A percentile compares a stretch with the other conserved stretches of the same genome.
Conservation (phyloP, 2,888 invertebrate genomes). For the Drosophila stalkeri region DNA sequence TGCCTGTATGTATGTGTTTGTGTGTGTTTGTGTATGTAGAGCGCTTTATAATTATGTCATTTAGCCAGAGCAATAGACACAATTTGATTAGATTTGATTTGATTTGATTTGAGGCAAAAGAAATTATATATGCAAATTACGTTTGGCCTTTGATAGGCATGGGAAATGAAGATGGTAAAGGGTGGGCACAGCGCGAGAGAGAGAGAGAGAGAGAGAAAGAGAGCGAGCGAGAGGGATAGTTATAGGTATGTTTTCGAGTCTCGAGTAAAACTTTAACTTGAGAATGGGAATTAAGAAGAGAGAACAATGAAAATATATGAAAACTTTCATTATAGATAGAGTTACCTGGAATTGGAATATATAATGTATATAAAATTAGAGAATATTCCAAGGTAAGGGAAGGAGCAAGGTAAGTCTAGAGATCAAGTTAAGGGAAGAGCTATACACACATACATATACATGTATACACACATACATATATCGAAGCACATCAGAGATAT, state of each 20-base stretch:
- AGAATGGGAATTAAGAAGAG: background rate
- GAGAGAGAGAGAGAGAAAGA: background rate
- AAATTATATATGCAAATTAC: conserved; percentile 3
- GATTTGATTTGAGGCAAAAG: background rate
- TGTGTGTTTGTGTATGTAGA: background rate
- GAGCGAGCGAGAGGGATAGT: background rate
- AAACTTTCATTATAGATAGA: background rate
- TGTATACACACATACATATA: too few species aligned
- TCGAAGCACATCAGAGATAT: background rate
- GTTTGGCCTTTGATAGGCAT: background rate
- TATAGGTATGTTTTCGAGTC: background rate
- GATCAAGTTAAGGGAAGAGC: too few species aligned
- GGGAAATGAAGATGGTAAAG: background rate
- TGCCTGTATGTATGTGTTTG: background rate
- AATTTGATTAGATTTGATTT: conserved; percentile 3
- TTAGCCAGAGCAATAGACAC: conserved; percentile 2
- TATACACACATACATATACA: too few species aligned
- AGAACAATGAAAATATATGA: background rate
- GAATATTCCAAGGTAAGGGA: too few species aligned
- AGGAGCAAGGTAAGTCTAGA: too few species aligned
- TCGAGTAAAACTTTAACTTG: background rate
- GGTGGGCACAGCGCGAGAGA: background rate
- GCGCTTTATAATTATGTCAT: conserved; percentile 10
- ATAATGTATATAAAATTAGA: too few species aligned
- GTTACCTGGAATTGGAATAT: background rate